These are phyloP conservation scores for Entosphenus tridentatus DNA, from an alignment of 2,113 vertebrate species.

Conservation along the genomic window DNA sequence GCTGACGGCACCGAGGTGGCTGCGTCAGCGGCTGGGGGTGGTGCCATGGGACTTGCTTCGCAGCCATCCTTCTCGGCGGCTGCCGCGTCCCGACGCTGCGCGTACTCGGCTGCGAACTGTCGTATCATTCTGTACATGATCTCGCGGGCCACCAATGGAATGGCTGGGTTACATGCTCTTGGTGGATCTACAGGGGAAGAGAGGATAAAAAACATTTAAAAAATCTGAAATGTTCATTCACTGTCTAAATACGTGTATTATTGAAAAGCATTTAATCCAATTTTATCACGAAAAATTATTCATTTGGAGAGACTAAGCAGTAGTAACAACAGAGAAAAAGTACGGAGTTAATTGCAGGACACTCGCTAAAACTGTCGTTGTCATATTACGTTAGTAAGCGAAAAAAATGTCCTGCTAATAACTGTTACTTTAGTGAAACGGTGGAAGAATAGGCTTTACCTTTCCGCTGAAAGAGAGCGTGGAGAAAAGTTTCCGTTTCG, in stretches of 20 bases:
- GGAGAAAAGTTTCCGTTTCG: conserved; percentile 89
- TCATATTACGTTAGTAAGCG: background rate
- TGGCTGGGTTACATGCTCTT: conserved; percentile 76
- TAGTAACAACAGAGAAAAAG: background rate
- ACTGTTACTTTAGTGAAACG: background rate
- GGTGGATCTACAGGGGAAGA: conserved; percentile 42
- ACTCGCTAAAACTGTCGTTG: background rate
- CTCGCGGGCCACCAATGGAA: conserved; percentile 89
- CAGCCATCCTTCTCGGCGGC: background rate
- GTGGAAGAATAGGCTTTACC: conserved; percentile 28
- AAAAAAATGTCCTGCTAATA: background rate
- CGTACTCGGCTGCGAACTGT: conserved; percentile 92
- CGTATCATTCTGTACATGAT: conserved; percentile 98
- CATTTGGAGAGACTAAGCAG: too few species aligned
- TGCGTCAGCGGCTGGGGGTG: too few species aligned
- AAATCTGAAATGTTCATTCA: too few species aligned
- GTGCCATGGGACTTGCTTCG: too few species aligned
- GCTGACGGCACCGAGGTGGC: too few species aligned
- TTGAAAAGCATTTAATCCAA: too few species aligned
- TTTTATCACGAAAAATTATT: too few species aligned
- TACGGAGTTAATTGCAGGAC: background rate
- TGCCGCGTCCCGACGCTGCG: conserved; percentile 14
- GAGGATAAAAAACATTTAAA: conserved; percentile 12
- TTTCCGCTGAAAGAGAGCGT: conserved; percentile 97
- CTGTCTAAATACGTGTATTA: too few species aligned